Evolutionary conservation across 2,113 vertebrate species (phyloP).

Genomic region (Chiloscyllium plagiosum): DNA sequence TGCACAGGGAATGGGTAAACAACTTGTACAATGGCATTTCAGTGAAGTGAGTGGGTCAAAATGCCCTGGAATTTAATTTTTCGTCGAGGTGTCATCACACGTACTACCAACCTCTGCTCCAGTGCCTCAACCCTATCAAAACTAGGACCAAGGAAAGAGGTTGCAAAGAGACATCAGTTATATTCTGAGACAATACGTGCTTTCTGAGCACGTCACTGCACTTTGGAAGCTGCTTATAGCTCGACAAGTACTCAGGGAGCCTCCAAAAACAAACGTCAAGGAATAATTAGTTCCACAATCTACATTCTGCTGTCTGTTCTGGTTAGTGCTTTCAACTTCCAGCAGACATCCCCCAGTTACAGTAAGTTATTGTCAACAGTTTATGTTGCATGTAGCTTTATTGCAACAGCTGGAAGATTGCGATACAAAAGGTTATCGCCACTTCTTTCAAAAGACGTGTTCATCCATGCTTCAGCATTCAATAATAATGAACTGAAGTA

Average conservation of each 20-base stretch:
- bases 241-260: background rate
- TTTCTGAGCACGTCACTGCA: background rate
- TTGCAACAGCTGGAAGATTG: too few relatives aligned
- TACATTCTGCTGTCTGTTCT: background rate
- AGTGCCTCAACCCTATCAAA: background rate
- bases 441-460: background rate
- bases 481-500: background rate
- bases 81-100: background rate
- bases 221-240: background rate
- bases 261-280: background rate
- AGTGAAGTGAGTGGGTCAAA: background rate
- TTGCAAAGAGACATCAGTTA: background rate
- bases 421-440: background rate
- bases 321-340: background rate
- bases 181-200: background rate
- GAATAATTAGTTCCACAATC: background rate
- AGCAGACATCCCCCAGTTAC: background rate
- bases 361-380: background rate
- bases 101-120: background rate
- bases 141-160: background rate
- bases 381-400: background rate
- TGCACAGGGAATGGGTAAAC: background rate
- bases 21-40: background rate
- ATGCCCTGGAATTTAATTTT: background rate
- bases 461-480: background rate